A percentile compares a stretch with the other conserved stretches of the same genome.
phyloP scores from a whole-genome alignment of 1,140 invertebrate genomes.

The Paralvinella palmiformis region DNA sequence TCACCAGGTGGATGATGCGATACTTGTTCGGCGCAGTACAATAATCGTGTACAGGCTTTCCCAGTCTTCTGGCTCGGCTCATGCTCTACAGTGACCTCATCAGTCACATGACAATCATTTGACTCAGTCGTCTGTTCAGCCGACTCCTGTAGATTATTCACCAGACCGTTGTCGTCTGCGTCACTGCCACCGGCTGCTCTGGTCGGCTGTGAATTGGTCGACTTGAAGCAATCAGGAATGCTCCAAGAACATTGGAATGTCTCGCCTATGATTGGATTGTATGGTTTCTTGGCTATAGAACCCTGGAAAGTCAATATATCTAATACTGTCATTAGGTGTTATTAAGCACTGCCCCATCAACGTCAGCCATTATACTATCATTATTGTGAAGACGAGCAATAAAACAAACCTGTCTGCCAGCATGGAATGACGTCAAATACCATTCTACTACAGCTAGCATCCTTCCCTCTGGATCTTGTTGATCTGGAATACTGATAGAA shows the following conservation, averaged over 20 bases:
- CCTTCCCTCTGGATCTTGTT: slow-evolving; percentile 72
- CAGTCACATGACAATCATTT: too few species aligned
- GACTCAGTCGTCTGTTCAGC: not conserved
- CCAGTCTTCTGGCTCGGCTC: not conserved
- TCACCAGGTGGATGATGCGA: slow-evolving; percentile 97
- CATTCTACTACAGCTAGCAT: slow-evolving; percentile 79
- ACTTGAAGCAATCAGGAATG: too few species aligned
- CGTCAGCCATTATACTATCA: not conserved
- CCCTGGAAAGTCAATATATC: slow-evolving; percentile 39
- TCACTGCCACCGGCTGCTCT: slow-evolving; percentile 64
- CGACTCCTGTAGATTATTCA: not conserved
- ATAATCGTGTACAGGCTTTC: slow-evolving; percentile 24
- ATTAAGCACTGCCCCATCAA: not conserved
- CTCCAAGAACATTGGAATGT: slow-evolving; percentile 55
- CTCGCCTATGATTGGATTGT: slow-evolving; percentile 58
- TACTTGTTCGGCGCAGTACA: slow-evolving; percentile 94
- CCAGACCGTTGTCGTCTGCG: slow-evolving; percentile 47
- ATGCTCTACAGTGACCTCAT: not conserved
- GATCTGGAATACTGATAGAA: slow-evolving; percentile 68
- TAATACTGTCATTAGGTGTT: too few species aligned
- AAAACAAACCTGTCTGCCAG: slow-evolving; percentile 38
- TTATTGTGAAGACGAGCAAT: not conserved
- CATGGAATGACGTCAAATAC: slow-evolving; percentile 62
- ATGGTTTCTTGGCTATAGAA: slow-evolving; percentile 57
- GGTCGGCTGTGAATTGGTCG: too few species aligned